Evolutionary conservation across 2,888 invertebrate species (phyloP).

Genomic region (Hedychridium roseum): DNA sequence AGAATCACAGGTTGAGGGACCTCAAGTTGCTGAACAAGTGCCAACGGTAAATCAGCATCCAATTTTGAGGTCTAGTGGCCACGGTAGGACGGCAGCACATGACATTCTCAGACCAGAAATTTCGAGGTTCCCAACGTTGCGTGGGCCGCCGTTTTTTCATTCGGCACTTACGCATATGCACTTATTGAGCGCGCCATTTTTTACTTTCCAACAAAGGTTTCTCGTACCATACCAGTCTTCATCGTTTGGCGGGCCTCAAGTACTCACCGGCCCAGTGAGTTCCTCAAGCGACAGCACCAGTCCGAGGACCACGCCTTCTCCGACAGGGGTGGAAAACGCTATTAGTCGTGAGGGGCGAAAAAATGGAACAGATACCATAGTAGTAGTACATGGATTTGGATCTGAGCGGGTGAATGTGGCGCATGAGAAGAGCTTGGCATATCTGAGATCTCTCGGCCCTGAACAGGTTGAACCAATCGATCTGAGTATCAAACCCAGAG

Average conservation of each 20-base stretch:
- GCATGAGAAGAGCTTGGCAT: conserved; percentile 54
- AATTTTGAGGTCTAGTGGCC: conserved; percentile 38
- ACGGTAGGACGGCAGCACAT: conserved; percentile 37
- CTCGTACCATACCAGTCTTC: conserved; percentile 55
- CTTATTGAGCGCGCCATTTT: conserved; percentile 54
- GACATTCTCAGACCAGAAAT: conserved; percentile 55
- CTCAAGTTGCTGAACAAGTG: conserved; percentile 42
- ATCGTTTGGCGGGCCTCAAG: conserved; percentile 44
- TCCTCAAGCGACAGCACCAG: conserved; percentile 58
- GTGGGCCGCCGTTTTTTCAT: conserved; percentile 54
- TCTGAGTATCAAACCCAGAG: conserved; percentile 73
- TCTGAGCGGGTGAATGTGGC: conserved; percentile 6
- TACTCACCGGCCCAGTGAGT: conserved; percentile 46
- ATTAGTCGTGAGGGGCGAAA: conserved; percentile 26
- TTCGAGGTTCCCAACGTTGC: conserved; percentile 56
- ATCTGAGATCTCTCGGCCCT: conserved; percentile 59
- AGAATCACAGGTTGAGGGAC: conserved; percentile 38
- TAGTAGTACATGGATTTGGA: conserved; percentile 20
- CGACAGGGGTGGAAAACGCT: conserved; percentile 36
- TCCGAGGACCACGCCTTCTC: conserved; percentile 55
- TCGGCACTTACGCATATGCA: conserved; percentile 57
- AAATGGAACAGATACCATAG: no score
- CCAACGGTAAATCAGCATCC: conserved; percentile 34
- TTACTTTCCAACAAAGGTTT: conserved; percentile 56
- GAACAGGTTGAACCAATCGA: conserved; percentile 83